Percentiles rank a stretch among this genome's conserved stretches.
phyloP scores from a whole-genome alignment of 2,113 vertebrate genomes.

The Xiphophorus hellerii region DNA sequence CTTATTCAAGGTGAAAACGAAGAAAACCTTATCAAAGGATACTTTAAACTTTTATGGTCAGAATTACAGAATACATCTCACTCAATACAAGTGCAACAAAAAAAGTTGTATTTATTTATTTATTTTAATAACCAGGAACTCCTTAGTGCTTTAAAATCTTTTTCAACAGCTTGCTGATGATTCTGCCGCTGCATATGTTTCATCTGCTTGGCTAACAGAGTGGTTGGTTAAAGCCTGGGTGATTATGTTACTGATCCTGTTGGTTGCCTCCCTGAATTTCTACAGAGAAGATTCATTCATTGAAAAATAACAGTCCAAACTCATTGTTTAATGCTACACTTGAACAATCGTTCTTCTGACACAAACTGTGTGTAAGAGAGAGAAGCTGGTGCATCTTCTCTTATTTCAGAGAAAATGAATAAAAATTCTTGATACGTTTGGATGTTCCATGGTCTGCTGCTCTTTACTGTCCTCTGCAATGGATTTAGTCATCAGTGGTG shows the following conservation, averaged over 20 bases:
- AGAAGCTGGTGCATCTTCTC: conserved; percentile 19
- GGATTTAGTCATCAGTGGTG: conserved; percentile 52
- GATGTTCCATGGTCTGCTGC: conserved; percentile 10
- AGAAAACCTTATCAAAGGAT: no score
- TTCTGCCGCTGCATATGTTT: background rate
- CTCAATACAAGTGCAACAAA: no score
- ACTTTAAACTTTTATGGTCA: no score
- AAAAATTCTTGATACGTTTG: conserved; percentile 13
- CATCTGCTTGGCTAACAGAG: background rate
- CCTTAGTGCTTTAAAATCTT: background rate
- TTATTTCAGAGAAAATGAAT: conserved; percentile 35
- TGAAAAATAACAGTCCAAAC: background rate
- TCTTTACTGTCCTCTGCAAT: conserved; percentile 38
- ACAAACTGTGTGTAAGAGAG: background rate
- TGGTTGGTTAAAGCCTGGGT: conserved; percentile 1
- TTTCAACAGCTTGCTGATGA: background rate
- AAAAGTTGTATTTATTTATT: no score
- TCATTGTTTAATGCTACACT: background rate
- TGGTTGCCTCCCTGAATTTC: background rate
- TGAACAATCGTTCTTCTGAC: background rate
- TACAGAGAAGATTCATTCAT: background rate
- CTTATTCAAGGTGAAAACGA: no score
- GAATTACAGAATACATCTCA: no score
- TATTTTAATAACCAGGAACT: no score
- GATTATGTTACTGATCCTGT: background rate